A percentile compares a stretch with the other conserved stretches of the same genome.
Evolutionary conservation across 2,113 vertebrate genomes (phyloP).

Genomic region (Hiodon tergisus): DNA sequence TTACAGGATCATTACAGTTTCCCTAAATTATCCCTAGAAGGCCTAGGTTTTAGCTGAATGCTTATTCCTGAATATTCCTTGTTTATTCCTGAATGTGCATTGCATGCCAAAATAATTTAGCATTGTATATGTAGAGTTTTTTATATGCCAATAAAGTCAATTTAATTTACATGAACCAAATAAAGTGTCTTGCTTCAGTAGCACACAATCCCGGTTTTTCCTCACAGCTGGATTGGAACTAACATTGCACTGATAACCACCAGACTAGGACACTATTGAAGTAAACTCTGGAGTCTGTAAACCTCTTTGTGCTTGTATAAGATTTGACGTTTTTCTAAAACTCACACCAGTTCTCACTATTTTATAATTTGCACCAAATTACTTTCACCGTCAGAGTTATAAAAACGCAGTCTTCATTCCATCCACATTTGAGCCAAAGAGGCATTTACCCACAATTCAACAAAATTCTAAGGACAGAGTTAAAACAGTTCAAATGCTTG

Average conservation of each 20-base stretch:
- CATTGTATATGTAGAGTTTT: constrained; percentile 1
- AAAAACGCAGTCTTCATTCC: neutral
- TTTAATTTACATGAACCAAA: neutral
- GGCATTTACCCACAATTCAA: neutral
- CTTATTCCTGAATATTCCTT: neutral
- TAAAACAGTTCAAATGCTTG: neutral
- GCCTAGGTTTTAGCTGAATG: neutral
- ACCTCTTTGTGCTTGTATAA: constrained; percentile 7
- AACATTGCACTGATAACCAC: too few relatives aligned
- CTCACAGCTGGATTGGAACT: too few relatives aligned
- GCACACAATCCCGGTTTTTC: too few relatives aligned
- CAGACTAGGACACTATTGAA: neutral
- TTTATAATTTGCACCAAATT: neutral
- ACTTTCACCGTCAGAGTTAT: neutral
- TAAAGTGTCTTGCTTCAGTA: neutral
- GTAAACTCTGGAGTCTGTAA: neutral
- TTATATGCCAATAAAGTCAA: neutral
- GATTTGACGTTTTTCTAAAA: neutral
- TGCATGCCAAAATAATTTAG: neutral
- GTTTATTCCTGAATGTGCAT: neutral
- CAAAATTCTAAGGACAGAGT: too few relatives aligned
- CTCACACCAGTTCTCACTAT: neutral
- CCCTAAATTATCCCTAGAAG: neutral
- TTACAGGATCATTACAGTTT: neutral
- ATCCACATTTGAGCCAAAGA: neutral